These are phyloP conservation scores for Anableps anableps DNA, from an alignment of 2,797 vertebrate genomes.

Conservation along the genomic window DNA sequence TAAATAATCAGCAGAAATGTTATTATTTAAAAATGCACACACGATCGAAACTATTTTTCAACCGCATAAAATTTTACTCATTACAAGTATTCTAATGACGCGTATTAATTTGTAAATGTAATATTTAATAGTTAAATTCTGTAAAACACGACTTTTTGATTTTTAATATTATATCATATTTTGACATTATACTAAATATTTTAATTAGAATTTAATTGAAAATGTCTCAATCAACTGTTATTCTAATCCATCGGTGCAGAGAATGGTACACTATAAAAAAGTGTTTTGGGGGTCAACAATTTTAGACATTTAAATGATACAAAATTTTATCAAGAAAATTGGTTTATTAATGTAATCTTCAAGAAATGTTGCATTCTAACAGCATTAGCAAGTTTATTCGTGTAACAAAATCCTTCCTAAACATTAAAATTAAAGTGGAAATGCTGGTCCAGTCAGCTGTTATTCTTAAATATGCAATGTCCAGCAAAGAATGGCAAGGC, in stretches of 20 bases:
- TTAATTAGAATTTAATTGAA: neutral
- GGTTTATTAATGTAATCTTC: neutral
- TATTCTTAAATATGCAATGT: neutral
- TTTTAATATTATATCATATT: neutral
- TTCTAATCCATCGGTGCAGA: neutral
- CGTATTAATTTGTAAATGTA: neutral
- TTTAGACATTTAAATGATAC: neutral
- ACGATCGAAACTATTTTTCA: neutral
- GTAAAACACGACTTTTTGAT: neutral
- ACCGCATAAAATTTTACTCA: neutral
- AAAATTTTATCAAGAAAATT: neutral
- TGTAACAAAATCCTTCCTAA: neutral
- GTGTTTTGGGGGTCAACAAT: neutral
- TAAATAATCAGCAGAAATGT: neutral
- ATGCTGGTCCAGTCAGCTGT: too few species aligned
- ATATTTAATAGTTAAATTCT: neutral
- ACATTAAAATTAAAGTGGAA: neutral
- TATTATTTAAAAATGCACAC: neutral
- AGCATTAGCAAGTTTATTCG: neutral
- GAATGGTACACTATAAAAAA: neutral
- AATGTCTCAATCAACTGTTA: neutral
- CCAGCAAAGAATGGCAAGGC: neutral
- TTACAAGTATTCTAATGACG: neutral
- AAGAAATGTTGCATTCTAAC: neutral
- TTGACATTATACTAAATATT: neutral